phyloP scores from a whole-genome alignment of 2,888 invertebrate genomes.

The Agonum fuliginosum region DNA sequence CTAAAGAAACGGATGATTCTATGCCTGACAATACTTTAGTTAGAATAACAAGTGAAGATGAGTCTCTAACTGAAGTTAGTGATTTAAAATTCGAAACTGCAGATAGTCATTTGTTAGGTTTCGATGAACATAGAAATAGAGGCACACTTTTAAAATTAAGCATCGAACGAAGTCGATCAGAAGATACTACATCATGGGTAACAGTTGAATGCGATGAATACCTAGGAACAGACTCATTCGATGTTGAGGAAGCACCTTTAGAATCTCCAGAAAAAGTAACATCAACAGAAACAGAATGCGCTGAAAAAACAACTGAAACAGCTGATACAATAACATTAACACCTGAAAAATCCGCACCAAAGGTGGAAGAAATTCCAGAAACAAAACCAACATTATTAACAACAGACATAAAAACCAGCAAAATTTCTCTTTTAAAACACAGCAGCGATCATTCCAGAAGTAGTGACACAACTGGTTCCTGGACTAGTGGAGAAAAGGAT shows the following conservation, averaged over 20 bases:
- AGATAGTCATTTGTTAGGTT: constrained; percentile 74
- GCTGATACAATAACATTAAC: constrained; percentile 49
- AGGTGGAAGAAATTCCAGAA: constrained; percentile 61
- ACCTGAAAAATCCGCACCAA: constrained; percentile 41
- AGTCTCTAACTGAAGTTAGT: constrained; percentile 81
- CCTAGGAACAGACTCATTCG: constrained; percentile 79
- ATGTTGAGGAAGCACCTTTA: constrained; percentile 70
- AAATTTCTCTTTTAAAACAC: constrained; percentile 77
- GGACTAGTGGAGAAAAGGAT: constrained; percentile 87
- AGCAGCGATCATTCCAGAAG: constrained; percentile 86
- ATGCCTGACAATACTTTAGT: constrained; percentile 69
- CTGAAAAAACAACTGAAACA: constrained; percentile 18
- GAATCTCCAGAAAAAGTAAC: constrained; percentile 68
- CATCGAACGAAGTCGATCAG: constrained; percentile 77
- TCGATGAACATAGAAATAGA: constrained; percentile 73
- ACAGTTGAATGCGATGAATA: constrained; percentile 82
- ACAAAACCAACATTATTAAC: constrained; percentile 67
- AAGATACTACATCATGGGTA: constrained; percentile 82
- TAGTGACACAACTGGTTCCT: constrained; percentile 84
- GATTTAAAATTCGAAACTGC: constrained; percentile 74
- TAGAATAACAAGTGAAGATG: constrained; percentile 79
- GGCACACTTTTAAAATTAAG: constrained; percentile 73
- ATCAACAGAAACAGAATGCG: constrained; percentile 23
- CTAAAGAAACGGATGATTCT: constrained; percentile 37
- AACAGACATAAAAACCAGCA: constrained; percentile 74